Percentiles rank a stretch among this genome's conserved stretches.
These are phyloP conservation scores for Brenthis hecate DNA, from an alignment of 2,888 invertebrate species.

Conservation along the genomic window DNA sequence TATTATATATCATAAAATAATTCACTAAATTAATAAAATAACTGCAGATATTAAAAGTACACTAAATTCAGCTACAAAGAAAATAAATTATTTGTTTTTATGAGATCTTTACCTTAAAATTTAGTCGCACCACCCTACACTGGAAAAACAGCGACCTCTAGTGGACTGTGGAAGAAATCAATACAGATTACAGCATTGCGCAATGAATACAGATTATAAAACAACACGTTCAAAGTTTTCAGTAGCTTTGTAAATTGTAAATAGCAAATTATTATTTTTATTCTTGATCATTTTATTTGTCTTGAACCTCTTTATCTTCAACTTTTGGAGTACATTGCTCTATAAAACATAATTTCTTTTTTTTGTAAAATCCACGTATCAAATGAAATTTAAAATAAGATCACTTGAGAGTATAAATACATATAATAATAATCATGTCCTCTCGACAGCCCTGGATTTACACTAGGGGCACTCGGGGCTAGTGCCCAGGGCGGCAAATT, in stretches of 20 bases:
- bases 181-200: conserved; percentile 24
- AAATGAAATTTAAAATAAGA: no score
- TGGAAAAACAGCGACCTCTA: conserved; percentile 43
- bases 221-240: neutral
- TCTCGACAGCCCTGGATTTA: no score
- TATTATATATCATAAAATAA: neutral
- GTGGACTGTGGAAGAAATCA: conserved; percentile 31
- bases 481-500: no score
- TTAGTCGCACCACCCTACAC: conserved; percentile 39
- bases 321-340: no score
- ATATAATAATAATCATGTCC: no score
- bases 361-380: no score
- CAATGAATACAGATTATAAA: conserved; percentile 15
- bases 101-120: conserved; percentile 24
- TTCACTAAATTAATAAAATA: neutral
- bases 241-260: neutral
- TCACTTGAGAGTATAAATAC: no score
- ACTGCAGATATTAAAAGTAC: neutral
- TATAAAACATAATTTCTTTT: no score
- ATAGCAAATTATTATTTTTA: neutral
- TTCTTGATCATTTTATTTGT: no score
- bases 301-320: no score
- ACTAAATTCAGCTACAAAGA: neutral
- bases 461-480: no score
- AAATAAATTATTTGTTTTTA: neutral